Evolutionary conservation across 2,797 vertebrate genomes (phyloP), one percentile per base, ranked within the genome.

Genomic region (Erithacus rubecula): DNA sequence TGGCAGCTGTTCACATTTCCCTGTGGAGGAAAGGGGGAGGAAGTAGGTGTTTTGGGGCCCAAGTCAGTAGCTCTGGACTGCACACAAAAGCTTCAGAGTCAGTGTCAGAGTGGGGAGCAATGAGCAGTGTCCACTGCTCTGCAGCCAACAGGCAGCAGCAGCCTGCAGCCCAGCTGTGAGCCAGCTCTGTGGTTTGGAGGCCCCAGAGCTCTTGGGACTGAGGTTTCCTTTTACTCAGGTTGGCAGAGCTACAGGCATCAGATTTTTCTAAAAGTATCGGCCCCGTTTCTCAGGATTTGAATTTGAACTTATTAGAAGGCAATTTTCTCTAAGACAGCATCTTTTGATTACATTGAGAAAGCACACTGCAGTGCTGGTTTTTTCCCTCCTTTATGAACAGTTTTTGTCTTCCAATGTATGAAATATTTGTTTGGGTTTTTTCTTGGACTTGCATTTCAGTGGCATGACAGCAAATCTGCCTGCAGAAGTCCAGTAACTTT

Each of bases 181-280:
- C 84, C 55, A 62, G 82, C 29, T 43, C 70, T 91, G 76, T 79
- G 93, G 89, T 89, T 96, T 95, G 74, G 85, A 94, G 41, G 67
- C 37, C 46, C 27, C 51, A 0, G 6, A 93, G 80, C 79, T 87
- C 83, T 29, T 70, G 95, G 59, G 89, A 90, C 16, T 0, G 1
- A 95, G 67, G 80, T 77, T 94, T 93, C 83, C 77, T 93, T 93
- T 87, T 53, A 41, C 32, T 90, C 32, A 69, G 41, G 58, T 47
- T 93, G 59, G 64, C 2, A 4, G 67, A 37, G 32, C 60, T 83
- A 92, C 64, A 75, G 83, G 46, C 46, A 68, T 55, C 22, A 52
- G 65, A 36, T 81, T 93, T 89, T 87, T 76, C 70, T 79, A 68
- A 44, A n/a, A 46, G 11, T 36, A 32, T 88, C 63, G 88, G 52